Percentiles rank a stretch among this genome's conserved stretches.
phyloP scores from a whole-genome alignment of 1,140 invertebrate genomes.

The Nixonia krombeini region DNA sequence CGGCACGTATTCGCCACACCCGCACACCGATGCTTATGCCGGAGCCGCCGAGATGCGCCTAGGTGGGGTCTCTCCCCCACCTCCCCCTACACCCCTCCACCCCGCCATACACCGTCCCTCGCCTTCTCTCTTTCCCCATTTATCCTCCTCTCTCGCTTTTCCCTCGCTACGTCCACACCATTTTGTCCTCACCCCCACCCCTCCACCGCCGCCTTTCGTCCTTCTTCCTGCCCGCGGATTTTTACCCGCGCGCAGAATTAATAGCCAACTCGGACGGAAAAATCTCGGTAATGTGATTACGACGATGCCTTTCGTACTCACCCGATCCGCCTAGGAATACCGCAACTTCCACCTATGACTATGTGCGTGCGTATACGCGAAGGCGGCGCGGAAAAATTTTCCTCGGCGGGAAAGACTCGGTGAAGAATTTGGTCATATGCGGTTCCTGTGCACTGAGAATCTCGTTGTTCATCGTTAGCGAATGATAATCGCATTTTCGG shows the following conservation, averaged over 20 bases:
- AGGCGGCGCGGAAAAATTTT: too few relatives aligned
- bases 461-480: too few relatives aligned
- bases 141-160: conserved; percentile 34
- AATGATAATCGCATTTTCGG: too few relatives aligned
- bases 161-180: conserved; percentile 32
- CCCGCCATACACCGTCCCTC: too few relatives aligned
- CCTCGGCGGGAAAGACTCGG: too few relatives aligned
- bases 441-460: too few relatives aligned
- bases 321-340: conserved; percentile 46
- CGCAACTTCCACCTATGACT: conserved; percentile 2
- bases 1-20: conserved; percentile 72
- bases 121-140: conserved; percentile 22
- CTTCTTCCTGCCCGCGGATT: conserved; percentile 9
- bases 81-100: too few relatives aligned
- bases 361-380: too few relatives aligned
- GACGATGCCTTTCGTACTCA: conserved; percentile 61
- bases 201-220: too few relatives aligned
- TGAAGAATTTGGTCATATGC: too few relatives aligned
- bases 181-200: conserved; percentile 8
- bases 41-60: conserved; percentile 55
- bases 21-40: conserved; percentile 62
- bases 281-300: conserved; percentile 67
- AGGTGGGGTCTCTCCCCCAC: conserved; percentile 57
- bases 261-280: conserved; percentile 57
- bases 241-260: conserved; percentile 61